Base-by-base conservation (phyloP, 1,140 invertebrate species). In the Aplysia californica region DNA sequence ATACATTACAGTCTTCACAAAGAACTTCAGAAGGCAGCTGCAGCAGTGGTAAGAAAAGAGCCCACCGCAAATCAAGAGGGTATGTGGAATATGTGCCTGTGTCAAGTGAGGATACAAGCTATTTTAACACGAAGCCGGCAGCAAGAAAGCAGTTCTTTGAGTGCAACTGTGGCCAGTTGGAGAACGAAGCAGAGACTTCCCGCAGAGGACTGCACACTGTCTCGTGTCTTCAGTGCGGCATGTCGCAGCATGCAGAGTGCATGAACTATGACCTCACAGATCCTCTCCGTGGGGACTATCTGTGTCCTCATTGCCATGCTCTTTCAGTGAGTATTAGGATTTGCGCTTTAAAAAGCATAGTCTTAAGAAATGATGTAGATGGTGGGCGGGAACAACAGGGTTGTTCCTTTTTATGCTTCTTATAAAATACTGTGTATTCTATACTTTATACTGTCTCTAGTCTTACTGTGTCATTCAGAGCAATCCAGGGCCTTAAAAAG, bases 241-340 rank as follows among this genome's bases (percentile, higher is more conserved):
- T 91, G 68, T 90, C 87, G 74, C 93, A 94, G 83, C 94, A 94
- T 91, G 85, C 88, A 2, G 80, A 87, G 10, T 94, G 94, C 89
- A 90, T 94, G 61, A 91, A 92, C 39, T 93, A 91, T 85, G 87
- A 91, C 78, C 78, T 88, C 69, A 81, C 81, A 3, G 85, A 87
- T 72, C 79, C 83, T 6, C 79, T 83, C 59, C 55, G 89, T 79
- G 39, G 83, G 68, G 4, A 76, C 5, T 93, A 93, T 80, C 85
- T 89, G 39, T 94, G 94, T 87, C 93, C 93, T 2, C 92, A 93
- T 79, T 94, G 94, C 85, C 93, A 92, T 91, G 88, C 89, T 15
- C 83, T 90, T 44, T 82, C 85, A 36, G 90, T 90, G 79, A 84
- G 84, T 84, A 68, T 33, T 5, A n/a, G n/a, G n/a, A n/a, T n/a